Conservation (phyloP, 2,797 vertebrate species). For the Threskiornis aethiopicus region DNA sequence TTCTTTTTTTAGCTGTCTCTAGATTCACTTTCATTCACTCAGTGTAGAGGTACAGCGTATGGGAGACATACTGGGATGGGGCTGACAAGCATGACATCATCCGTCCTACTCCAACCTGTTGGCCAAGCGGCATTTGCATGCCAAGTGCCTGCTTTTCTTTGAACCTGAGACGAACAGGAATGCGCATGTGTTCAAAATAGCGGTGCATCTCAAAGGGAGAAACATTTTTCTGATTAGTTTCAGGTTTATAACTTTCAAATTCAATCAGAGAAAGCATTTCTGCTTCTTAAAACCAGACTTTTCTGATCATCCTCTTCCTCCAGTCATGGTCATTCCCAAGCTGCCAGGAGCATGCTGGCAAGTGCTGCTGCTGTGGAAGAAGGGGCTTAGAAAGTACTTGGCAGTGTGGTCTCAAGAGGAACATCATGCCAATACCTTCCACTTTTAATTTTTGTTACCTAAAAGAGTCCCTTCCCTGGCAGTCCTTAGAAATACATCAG, state of each 20-base stretch:
- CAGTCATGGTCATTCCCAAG: not conserved
- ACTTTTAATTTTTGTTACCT: not conserved
- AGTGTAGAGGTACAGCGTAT: accelerated
- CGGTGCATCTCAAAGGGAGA: not conserved
- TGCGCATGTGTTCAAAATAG: not conserved
- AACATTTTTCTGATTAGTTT: not conserved
- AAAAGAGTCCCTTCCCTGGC: not conserved
- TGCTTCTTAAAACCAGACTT: not conserved
- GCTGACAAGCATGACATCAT: not conserved
- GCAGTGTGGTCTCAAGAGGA: not conserved
- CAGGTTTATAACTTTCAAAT: not conserved
- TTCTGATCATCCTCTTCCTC: not conserved
- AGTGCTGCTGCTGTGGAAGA: not conserved
- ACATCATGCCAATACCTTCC: not conserved
- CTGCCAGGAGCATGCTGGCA: not conserved
- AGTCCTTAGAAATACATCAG: not conserved
- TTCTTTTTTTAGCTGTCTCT: not conserved
- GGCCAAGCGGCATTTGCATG: not conserved
- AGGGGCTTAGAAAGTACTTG: too few relatives aligned
- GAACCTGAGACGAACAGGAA: not conserved
- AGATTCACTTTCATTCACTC: too few relatives aligned
- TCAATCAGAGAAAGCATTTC: not conserved
- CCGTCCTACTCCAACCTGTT: not conserved
- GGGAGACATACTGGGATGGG: not conserved
- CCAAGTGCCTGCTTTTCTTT: not conserved